These are phyloP conservation scores for Leptinotarsa defecta DNA, from an alignment of 1,140 invertebrate genomes.

Conservation along the genomic window DNA sequence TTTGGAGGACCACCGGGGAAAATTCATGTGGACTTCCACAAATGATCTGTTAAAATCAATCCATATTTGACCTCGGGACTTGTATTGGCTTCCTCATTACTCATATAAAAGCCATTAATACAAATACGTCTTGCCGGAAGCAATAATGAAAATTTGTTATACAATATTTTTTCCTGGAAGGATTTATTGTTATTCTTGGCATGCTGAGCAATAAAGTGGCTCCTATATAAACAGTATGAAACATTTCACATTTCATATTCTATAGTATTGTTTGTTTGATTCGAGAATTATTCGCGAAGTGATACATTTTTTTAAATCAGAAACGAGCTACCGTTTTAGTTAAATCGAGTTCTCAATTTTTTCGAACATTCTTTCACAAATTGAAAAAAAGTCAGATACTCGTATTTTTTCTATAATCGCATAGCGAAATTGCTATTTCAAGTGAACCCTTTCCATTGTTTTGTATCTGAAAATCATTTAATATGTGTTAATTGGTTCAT, in stretches of 20 bases:
- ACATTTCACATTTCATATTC: neutral
- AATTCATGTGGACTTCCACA: neutral
- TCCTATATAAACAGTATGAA: neutral
- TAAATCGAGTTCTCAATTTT: too few relatives aligned
- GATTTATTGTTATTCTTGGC: neutral
- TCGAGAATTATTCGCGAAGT: neutral
- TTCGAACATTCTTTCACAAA: too few relatives aligned
- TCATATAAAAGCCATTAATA: neutral
- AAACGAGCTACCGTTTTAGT: too few relatives aligned
- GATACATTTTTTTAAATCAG: too few relatives aligned
- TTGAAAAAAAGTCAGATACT: too few relatives aligned
- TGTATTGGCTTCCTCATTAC: conserved; percentile 2
- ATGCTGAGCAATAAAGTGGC: neutral
- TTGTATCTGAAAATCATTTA: too few relatives aligned
- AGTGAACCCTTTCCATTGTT: too few relatives aligned
- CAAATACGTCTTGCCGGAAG: neutral
- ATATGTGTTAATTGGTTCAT: too few relatives aligned
- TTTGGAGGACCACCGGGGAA: too few relatives aligned
- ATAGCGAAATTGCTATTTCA: too few relatives aligned
- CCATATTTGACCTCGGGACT: neutral
- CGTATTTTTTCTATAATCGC: too few relatives aligned
- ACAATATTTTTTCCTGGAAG: neutral
- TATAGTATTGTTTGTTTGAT: neutral
- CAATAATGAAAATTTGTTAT: neutral
- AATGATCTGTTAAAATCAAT: neutral